Base-by-base conservation (phyloP, 2,113 vertebrate species). In the Dipodomys spectabilis region DNA sequence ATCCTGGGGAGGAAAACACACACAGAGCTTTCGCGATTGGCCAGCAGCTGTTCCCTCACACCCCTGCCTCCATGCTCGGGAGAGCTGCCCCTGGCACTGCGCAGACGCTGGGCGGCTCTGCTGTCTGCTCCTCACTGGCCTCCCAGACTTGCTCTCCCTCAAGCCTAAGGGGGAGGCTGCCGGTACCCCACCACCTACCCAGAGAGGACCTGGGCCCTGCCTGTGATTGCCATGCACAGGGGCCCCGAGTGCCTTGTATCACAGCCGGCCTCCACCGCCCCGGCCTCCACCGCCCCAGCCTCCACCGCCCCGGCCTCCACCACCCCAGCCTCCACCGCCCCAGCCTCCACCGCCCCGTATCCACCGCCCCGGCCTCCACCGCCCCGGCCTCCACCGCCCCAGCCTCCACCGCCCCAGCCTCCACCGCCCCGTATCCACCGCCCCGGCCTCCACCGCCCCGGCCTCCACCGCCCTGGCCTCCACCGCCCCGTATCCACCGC, bases 1-100 rank as follows among this genome's bases (percentile, higher is more conserved):
- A 22, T 99, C 99, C 99, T 99, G 97, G 68, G 49, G 95, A 96
- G 49, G 72, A 91, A 97, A 96, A 0, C 5, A 0, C 7, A 1
- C 32, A 67, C 62, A 93, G 65, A 88, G n/a, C 35, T 49, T 60
- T 86, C 27, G 79, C 23, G 30, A 27, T 27, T n/a, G 30, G 35
- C 2, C 45, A 18, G 39, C 73, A 32, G 39, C 2, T 20, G 44
- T 12, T 13, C 23, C 72, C 49, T 13, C 49, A 9, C 49, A 1
- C 12, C 49, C 49, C 49, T 11, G 12, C 12, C 49, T 13, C 49
- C 49, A 9, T 53, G 9, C 49, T 13, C 49, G 49, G 49, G 12
- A 13, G 49, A 9, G 9, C 49, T 1, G 39, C 39, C 39, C 39
- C 39, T 1, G 39, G 39, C 39, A 39, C 39, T 39, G 39, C 39